Evolutionary conservation across 2,888 invertebrate genomes (phyloP), one percentile per base, ranked within the genome.

Genomic region (Sepioteuthis lessoniana): DNA sequence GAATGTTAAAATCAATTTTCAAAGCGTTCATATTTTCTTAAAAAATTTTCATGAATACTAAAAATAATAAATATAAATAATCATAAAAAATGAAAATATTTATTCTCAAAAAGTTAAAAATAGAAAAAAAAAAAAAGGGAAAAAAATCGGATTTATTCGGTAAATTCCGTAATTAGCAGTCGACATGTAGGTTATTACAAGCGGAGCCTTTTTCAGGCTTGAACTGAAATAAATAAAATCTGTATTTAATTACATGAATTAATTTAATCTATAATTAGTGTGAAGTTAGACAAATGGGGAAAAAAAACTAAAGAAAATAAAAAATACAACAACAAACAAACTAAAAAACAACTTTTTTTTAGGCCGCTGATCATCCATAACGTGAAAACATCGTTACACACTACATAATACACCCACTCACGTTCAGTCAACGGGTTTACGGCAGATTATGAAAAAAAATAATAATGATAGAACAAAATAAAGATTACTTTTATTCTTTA

Each of bases 141-240:
- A n/a, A n/a, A 76, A 76, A 76, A 31, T 76, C 76, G 76, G 76
- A 13, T 76, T 76, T 13, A 16, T 76, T 76, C 76, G 76, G 76
- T 76, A 76, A 76, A 76, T 76, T 76, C 35, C 76, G 76, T 76
- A 76, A 76, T 76, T n/a, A 76, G 76, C n/a, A 76, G n/a, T 76
- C 10, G 76, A 76, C 76, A 35, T 13, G n/a, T n/a, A 76, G n/a
- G 10, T 76, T 76, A 76, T 76, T 35, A 16, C 76, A 35, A 76
- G n/a, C 16, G 25, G 31, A 60, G 10, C 60, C 60, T 60, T 60
- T 60, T 76, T 55, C 55, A 7, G 21, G 21, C 16, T 76, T 76
- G n/a, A 76, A n/a, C 0, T 76, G n/a, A 1, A 35, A n/a, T 76
- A 13, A 16, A 3, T 76, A 16, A 76, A 55, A 76, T 1, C 10